Percentiles rank a stretch among this genome's conserved stretches.
phyloP scores from a whole-genome alignment of 2,888 invertebrate genomes.

The Synergus itoensis region DNA sequence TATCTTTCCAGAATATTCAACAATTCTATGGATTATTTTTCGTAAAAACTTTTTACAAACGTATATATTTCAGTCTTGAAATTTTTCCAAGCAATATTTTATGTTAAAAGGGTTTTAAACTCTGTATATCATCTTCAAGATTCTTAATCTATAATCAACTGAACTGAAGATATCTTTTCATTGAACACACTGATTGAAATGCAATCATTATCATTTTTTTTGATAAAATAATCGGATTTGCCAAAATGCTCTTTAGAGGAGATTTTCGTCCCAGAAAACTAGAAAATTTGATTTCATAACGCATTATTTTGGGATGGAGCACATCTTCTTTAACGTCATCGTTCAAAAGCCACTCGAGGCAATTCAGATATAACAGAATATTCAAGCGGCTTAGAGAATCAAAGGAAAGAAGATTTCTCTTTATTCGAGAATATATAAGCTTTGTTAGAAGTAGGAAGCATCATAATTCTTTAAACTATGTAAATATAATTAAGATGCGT shows the following conservation, averaged over 20 bases:
- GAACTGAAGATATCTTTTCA: too few relatives aligned
- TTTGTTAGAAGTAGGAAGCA: neutral
- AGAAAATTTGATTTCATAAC: constrained; percentile 47
- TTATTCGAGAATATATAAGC: neutral
- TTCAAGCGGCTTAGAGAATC: constrained; percentile 16
- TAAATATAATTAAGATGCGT: neutral
- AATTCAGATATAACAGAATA: constrained; percentile 18
- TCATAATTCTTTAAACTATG: neutral
- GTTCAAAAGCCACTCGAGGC: constrained; percentile 19
- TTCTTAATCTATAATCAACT: too few relatives aligned
- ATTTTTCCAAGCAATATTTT: too few relatives aligned
- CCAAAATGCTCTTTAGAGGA: neutral
- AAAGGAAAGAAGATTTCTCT: neutral
- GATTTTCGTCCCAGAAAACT: neutral
- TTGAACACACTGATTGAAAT: too few relatives aligned
- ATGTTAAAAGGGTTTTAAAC: too few relatives aligned
- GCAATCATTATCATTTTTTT: too few relatives aligned
- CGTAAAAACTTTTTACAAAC: too few relatives aligned
- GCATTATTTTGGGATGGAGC: constrained; percentile 51
- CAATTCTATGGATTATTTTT: too few relatives aligned
- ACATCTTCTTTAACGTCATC: constrained; percentile 43
- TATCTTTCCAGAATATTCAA: neutral
- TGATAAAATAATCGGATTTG: neutral
- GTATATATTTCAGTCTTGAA: too few relatives aligned
- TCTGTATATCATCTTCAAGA: too few relatives aligned